Conservation (phyloP, 2,113 vertebrate species). For the Motacilla tschutschensis region DNA sequence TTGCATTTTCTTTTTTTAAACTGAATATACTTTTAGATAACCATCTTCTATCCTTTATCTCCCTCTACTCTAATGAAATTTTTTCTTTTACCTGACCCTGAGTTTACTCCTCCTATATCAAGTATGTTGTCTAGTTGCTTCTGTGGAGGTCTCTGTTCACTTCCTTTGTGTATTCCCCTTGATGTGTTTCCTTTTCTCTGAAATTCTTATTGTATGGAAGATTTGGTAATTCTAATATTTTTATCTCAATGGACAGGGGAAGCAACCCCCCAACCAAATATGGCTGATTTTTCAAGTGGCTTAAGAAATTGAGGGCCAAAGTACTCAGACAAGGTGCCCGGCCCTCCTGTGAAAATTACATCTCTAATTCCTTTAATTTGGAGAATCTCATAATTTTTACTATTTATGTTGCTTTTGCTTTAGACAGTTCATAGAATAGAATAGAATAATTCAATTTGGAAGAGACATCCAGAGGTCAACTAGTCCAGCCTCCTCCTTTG, state of each 20-base stretch:
- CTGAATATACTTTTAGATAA: not conserved
- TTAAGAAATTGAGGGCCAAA: not conserved
- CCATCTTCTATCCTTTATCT: not conserved
- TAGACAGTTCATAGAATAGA: not conserved
- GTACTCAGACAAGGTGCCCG: not conserved
- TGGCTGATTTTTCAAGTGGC: not conserved
- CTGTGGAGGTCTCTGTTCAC: not conserved
- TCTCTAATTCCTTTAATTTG: not conserved
- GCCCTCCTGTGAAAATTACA: not conserved
- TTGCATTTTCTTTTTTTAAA: not conserved
- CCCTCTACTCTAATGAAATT: not conserved
- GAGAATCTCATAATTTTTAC: not conserved
- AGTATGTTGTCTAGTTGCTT: not conserved
- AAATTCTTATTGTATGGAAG: not conserved
- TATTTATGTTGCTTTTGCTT: not conserved
- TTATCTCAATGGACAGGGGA: not conserved
- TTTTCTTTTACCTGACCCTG: not conserved
- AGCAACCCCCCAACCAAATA: rapidly evolving
- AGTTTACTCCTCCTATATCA: not conserved
- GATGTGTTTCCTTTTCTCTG: not conserved
- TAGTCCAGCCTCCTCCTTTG: not conserved
- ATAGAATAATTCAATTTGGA: not conserved
- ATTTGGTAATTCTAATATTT: not conserved
- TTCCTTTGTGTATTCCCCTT: not conserved
- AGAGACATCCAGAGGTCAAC: not conserved